Evolutionary conservation across 2,888 invertebrate species (phyloP).

Genomic region (Tridacna crocea): DNA sequence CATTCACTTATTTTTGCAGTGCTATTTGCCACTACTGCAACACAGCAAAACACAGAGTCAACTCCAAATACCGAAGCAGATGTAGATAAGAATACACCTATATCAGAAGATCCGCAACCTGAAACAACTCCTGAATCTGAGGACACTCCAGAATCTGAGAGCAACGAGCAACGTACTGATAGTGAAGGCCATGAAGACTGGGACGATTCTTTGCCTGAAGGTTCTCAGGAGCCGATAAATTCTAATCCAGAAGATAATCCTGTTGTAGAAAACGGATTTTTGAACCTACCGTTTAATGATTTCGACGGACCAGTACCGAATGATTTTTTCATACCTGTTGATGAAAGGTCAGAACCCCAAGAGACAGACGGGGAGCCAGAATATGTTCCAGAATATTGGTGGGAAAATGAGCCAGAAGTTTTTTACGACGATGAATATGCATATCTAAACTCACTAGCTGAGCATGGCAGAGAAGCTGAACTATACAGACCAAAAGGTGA

Average conservation of each 20-base stretch:
- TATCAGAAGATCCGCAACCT: not conserved
- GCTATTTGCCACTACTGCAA: not conserved
- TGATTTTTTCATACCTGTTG: constrained; percentile 4
- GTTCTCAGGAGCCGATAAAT: not conserved
- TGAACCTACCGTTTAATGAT: constrained; percentile 5
- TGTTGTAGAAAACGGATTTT: not conserved
- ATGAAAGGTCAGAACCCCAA: constrained; percentile 4
- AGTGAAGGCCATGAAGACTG: not conserved
- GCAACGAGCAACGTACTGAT: not conserved
- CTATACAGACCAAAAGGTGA: not conserved
- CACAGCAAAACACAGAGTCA: not conserved
- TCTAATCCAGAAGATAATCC: constrained; percentile 5
- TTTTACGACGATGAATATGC: constrained; percentile 17
- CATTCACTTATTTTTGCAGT: no score
- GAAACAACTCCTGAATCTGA: constrained; percentile 2
- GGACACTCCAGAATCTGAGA: not conserved
- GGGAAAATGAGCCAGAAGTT: constrained; percentile 12
- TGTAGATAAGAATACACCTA: not conserved
- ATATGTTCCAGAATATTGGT: constrained; percentile 7
- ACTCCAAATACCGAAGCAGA: not conserved
- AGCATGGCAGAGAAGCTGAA: not conserved
- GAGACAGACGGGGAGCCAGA: constrained; percentile 2
- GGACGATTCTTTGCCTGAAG: not conserved
- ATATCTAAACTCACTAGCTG: not conserved
- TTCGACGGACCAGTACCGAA: constrained; percentile 13